These are phyloP conservation scores for Condylura cristata DNA, from an alignment of 2,113 vertebrate genomes.

Conservation along the genomic window DNA sequence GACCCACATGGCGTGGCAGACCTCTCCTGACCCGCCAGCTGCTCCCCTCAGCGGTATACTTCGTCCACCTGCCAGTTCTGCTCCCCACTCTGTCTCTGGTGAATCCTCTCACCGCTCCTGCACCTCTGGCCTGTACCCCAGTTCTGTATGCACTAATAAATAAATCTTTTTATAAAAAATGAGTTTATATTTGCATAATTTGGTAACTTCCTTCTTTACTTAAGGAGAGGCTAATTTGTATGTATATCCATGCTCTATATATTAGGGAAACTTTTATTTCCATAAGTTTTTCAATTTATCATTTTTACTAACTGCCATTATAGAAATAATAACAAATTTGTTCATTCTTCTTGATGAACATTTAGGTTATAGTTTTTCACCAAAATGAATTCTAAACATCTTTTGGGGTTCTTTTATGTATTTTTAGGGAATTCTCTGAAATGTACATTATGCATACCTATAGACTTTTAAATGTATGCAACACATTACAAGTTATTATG, in stretches of 20 bases:
- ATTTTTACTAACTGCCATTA: not conserved
- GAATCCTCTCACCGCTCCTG: too few relatives aligned
- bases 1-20: too few relatives aligned
- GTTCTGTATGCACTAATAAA: too few relatives aligned
- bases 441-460: not conserved
- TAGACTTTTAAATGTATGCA: not conserved
- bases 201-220: conserved; percentile 21
- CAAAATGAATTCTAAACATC: not conserved
- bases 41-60: too few relatives aligned
- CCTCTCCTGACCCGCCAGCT: too few relatives aligned
- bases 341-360: not conserved
- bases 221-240: not conserved
- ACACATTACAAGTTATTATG: not conserved
- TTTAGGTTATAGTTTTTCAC: not conserved
- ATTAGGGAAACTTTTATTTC: not conserved
- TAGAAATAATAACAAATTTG: conserved; percentile 32
- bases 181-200: conserved; percentile 2
- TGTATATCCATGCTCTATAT: not conserved
- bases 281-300: not conserved
- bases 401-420: not conserved
- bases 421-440: conserved; percentile 19
- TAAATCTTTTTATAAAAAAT: conserved; percentile 40
- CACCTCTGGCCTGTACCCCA: too few relatives aligned
- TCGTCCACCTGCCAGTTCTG: too few relatives aligned
- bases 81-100: too few relatives aligned